Evolutionary conservation across 2,797 vertebrate species (phyloP), one percentile per base, ranked within the genome.

Genomic region (Neosilurus mollespiculum): DNA sequence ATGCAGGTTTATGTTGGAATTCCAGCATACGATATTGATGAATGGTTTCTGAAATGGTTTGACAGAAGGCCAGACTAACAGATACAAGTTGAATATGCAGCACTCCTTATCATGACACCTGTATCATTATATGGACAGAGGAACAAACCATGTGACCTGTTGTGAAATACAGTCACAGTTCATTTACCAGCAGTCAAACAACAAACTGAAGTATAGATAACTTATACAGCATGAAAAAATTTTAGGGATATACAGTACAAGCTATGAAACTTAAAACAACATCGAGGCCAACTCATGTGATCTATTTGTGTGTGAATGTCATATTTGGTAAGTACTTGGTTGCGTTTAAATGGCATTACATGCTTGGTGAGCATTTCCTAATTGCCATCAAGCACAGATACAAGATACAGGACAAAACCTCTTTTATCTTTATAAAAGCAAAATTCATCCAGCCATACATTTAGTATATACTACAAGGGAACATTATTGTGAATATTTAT

Each of bases 81-180:
- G 62, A 78, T 64, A 81, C 69, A 79, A 76, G 81, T 66, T 83
- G 76, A 84, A 78, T 84, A 81, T 61, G 66, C 43, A 75, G 26
- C 84, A 83, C 80, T 70, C 49, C 26, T 73, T 73, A 73, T 56
- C 71, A 54, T 73, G 16, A 26, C 9, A 56, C 30, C n/a, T 56
- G 24, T 56, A 18, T 56, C 24, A 30, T 56, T 73, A 72, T 80
- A 37, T 51, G 66, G 59, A 78, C 1, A 58, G 20, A n/a, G 16
- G 62, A 70, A 24, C 8, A 61, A 76, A 24, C 1, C 53, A 22
- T 30, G 59, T 65, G 73, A 70, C 20, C 56, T 78, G 26, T 69
- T 81, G 12, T 65, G 49, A 66, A 51, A 54, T 12, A 7, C 49
- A 53, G 12, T 15, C 14, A 72, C 37, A 49, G 34, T 70, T 70